phyloP scores from a whole-genome alignment of 2,113 vertebrate species.

The Limanda limanda region DNA sequence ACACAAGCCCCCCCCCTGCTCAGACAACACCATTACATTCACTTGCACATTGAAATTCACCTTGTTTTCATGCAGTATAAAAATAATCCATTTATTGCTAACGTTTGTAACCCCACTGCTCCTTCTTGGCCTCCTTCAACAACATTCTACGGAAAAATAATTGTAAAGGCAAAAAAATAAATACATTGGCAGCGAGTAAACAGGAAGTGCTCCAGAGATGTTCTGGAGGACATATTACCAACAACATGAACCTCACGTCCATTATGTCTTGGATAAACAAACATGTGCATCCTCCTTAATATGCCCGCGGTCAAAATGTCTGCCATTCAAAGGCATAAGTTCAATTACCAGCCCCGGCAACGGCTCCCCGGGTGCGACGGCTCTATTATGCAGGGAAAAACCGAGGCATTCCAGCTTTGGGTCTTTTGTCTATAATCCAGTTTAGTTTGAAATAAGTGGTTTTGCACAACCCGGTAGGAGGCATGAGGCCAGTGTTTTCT shows the following conservation, averaged over 20 bases:
- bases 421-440: conserved; percentile 82
- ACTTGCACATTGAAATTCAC: conserved; percentile 18
- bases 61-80: not conserved
- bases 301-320: conserved; percentile 65
- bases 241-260: conserved; percentile 29
- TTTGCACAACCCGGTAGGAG: conserved; percentile 80
- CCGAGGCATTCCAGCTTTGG: conserved; percentile 77
- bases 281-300: conserved; percentile 53
- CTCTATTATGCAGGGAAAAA: conserved; percentile 66
- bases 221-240: conserved; percentile 24
- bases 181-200: conserved; percentile 1
- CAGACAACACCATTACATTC: conserved; percentile 43
- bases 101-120: conserved; percentile 26
- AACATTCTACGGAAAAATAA: not conserved
- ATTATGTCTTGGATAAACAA: conserved; percentile 66
- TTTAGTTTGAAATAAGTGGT: conserved; percentile 86
- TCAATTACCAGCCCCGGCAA: conserved; percentile 73
- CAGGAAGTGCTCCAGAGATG: conserved; percentile 34
- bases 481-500: conserved; percentile 54
- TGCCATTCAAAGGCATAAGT: conserved; percentile 67
- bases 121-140: conserved; percentile 5
- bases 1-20: conserved; percentile 25
- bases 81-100: conserved; percentile 16
- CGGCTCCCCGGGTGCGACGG: conserved; percentile 55
- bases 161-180: not conserved